These are phyloP conservation scores for Platichthys flesus DNA, from an alignment of 2,113 vertebrate genomes.

Conservation along the genomic window DNA sequence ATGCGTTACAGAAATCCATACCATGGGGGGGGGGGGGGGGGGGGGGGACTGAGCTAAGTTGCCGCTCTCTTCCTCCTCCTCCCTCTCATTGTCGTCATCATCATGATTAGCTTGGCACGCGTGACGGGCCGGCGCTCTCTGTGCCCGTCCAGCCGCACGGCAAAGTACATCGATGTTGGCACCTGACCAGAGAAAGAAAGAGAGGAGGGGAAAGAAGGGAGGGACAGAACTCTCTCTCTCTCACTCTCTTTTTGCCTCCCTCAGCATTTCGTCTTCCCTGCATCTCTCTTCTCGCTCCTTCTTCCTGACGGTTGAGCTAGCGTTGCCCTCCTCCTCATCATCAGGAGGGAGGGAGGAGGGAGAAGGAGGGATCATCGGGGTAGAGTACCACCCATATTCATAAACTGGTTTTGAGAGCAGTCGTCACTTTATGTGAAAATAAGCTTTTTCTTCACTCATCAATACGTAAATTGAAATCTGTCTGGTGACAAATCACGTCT, in stretches of 20 bases:
- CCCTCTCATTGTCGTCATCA: conserved; percentile 46
- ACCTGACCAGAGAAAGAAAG: conserved; percentile 47
- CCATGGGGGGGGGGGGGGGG: neutral
- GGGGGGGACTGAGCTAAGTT: conserved; percentile 24
- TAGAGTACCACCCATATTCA: too few species aligned
- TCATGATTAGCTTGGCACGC: conserved; percentile 67
- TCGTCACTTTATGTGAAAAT: too few species aligned
- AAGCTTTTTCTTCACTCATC: too few species aligned
- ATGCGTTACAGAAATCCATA: conserved; percentile 9
- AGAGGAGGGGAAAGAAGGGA: conserved; percentile 2
- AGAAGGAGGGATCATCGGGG: neutral
- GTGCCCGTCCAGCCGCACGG: too few species aligned
- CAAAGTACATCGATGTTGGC: conserved; percentile 71
- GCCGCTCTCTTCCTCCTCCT: conserved; percentile 8
- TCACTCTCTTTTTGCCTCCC: conserved; percentile 34
- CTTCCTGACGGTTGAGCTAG: conserved; percentile 49
- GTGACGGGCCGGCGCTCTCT: too few species aligned
- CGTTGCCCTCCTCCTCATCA: neutral
- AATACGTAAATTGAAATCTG: too few species aligned
- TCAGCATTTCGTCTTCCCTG: conserved; percentile 63
- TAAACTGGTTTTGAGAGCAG: too few species aligned
- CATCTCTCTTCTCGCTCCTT: conserved; percentile 18
- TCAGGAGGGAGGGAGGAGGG: neutral
- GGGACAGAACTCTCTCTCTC: conserved; percentile 36
- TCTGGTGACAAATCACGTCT: too few species aligned